Evolutionary conservation across 2,888 invertebrate species (phyloP).

Genomic region (Teleogryllus oceanicus): DNA sequence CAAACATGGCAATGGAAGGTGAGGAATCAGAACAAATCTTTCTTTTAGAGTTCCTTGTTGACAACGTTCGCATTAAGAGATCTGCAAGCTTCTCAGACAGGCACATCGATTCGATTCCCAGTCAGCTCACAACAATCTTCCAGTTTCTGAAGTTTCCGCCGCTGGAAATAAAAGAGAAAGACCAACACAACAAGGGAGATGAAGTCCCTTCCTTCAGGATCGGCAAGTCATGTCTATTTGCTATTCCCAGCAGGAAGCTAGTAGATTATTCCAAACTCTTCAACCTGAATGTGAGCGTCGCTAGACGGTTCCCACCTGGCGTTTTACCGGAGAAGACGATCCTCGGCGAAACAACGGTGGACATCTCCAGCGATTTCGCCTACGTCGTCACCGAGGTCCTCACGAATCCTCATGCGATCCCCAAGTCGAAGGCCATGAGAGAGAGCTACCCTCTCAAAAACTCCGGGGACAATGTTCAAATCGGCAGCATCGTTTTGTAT

Average conservation of each 20-base stretch:
- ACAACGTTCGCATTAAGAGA: not conserved
- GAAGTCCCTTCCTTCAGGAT: not conserved
- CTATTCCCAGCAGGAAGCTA: not conserved
- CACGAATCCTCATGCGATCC: not conserved
- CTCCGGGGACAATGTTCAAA: not conserved
- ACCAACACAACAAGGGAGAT: not conserved
- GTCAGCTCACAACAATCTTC: not conserved
- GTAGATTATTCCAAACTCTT: not conserved
- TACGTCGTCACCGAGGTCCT: not conserved
- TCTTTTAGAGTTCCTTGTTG: not conserved
- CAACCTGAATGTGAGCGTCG: not conserved
- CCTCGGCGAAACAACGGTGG: not conserved
- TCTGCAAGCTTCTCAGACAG: not conserved
- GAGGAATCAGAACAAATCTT: not conserved
- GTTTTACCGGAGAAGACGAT: not conserved
- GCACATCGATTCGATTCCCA: not conserved
- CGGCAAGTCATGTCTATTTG: conserved; percentile 4
- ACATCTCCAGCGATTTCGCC: conserved; percentile 6
- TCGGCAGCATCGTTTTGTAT: not conserved
- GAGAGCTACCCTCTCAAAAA: not conserved
- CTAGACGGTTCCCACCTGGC: not conserved
- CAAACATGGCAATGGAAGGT: not conserved
- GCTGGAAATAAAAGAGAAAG: not conserved
- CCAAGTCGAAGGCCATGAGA: not conserved
- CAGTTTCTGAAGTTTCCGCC: not conserved